These are phyloP conservation scores for Clupea harengus DNA, from an alignment of 2,113 vertebrate genomes.

Conservation along the genomic window DNA sequence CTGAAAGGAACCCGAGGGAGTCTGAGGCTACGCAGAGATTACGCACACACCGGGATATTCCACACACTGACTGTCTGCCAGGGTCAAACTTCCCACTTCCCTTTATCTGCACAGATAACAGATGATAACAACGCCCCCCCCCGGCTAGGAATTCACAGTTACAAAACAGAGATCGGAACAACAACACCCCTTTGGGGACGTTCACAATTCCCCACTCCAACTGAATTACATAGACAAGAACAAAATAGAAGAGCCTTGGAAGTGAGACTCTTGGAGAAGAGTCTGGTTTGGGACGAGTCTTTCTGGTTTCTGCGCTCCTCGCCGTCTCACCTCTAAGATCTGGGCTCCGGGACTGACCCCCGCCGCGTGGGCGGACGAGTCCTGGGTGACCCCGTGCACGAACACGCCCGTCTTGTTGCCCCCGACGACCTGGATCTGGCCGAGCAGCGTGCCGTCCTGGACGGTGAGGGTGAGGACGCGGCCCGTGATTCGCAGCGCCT, in stretches of 20 bases:
- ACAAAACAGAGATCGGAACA: background rate
- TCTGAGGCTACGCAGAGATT: background rate
- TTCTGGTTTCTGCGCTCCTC: background rate
- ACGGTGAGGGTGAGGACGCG: constrained; percentile 77
- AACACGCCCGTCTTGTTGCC: constrained; percentile 85
- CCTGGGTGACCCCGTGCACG: constrained; percentile 76
- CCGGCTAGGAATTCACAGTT: background rate
- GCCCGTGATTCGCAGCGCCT: constrained; percentile 68
- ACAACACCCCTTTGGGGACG: background rate
- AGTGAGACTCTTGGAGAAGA: background rate
- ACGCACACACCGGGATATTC: background rate
- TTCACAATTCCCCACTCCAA: background rate
- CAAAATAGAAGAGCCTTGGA: background rate
- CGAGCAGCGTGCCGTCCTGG: constrained; percentile 71
- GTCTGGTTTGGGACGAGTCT: no score
- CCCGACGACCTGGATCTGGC: constrained; percentile 76
- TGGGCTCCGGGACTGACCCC: constrained; percentile 79
- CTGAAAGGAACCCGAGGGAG: background rate
- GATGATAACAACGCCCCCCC: background rate
- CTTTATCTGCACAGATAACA: background rate
- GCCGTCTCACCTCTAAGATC: constrained; percentile 73
- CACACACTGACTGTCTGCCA: background rate
- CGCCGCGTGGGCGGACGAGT: constrained; percentile 69
- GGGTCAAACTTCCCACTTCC: background rate
- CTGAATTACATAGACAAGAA: background rate